Percentiles rank a stretch among this genome's conserved stretches.
Conservation (phyloP, 64 coral and sea anemone genomes). For the Platygyra sinensis region DNA sequence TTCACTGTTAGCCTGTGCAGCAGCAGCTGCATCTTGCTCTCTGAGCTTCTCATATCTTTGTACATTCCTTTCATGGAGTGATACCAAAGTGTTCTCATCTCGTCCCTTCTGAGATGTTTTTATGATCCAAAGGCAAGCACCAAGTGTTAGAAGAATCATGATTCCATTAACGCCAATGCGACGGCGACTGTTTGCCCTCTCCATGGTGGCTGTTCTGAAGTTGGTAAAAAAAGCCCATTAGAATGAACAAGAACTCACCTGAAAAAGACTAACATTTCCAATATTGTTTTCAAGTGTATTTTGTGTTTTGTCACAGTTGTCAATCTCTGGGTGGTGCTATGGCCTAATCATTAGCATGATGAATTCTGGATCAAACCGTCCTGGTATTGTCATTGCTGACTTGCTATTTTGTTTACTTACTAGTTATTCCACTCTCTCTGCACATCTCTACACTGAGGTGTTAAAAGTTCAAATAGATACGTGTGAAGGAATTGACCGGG, state of each 20-base stretch:
- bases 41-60: conserved; percentile 74
- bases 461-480: no score
- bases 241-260: background rate
- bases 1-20: background rate
- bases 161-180: conserved; percentile 18
- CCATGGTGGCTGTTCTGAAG: conserved; percentile 3
- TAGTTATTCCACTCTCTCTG: no score
- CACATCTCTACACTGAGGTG: no score
- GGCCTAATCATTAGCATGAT: no score
- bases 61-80: conserved; percentile 58
- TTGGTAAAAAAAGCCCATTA: background rate
- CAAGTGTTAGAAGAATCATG: conserved; percentile 25
- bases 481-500: no score
- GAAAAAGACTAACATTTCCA: no score
- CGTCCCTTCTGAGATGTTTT: conserved; percentile 38
- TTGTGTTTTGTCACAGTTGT: no score
- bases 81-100: conserved; percentile 45
- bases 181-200: conserved; percentile 28
- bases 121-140: conserved; percentile 58
- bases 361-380: no score
- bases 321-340: no score
- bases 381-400: no score
- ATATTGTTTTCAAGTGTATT: no score
- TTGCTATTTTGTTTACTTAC: no score
- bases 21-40: conserved; percentile 22